Evolutionary conservation across 1,140 invertebrate genomes (phyloP), one percentile per base, ranked within the genome.

Genomic region (Hyles vespertilio): DNA sequence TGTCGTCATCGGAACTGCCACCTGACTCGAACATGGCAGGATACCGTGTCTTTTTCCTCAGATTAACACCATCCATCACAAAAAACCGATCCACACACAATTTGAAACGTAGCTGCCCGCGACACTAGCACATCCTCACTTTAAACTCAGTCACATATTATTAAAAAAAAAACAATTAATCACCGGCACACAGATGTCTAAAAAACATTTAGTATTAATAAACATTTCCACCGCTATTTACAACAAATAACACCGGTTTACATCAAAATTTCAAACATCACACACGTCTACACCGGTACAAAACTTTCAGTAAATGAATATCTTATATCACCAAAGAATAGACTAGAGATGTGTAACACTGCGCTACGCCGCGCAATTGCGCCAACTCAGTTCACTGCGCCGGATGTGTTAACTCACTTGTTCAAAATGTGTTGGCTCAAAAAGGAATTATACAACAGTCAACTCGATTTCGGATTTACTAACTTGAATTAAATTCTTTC

Each of bases 11-110:
- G 3, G 83, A 80, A 50, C 77, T 81, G 36, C 79, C 68, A 7
- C 69, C 73, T 11, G 82, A 82, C 56, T 77, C 74, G 54, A 79
- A 87, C 61, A 84, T 87, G 8, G 85, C 81, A 44, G 78, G 72
- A 58, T 86, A 86, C 36, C 81, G 81, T 11, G 84, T 64, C 36
- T 70, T 74, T 32, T 70, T 76, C 70, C 84, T 87, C 84, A 82
- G 85, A 51, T 85, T 82, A 45, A 75, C 73, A 12, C 75, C 70
- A 63, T 74, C 72, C 81, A 84, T 84, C 72, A 50, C 58, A 1
- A 47, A 49, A 51, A 51, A 51, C 40, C 5, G n/a, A 48, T 5
- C 36, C 50, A 32, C 32, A 47, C 53, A 59, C 51, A 43, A 40
- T 44, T 7, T 46, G 33, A 52, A n/a, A 48, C 46, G 46, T n/a